Conservation (phyloP, 1,140 invertebrate species). For the Pararge aegeria region DNA sequence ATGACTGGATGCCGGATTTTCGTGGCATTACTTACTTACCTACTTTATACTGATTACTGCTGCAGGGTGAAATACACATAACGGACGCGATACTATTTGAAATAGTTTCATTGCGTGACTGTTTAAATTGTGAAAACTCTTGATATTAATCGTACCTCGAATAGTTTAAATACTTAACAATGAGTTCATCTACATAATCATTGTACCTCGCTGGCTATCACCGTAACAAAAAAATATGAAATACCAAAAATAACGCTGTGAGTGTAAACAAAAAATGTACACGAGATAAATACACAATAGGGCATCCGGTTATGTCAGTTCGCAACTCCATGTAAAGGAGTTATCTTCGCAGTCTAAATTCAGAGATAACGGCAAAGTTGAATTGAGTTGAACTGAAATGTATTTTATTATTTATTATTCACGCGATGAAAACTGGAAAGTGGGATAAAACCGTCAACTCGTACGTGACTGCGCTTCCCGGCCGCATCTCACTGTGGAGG, state of each 20-base stretch:
- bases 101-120: background rate
- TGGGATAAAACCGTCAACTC: slow-evolving; percentile 59
- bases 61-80: slow-evolving; percentile 9
- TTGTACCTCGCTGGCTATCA: background rate
- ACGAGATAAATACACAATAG: slow-evolving; percentile 16
- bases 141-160: no score
- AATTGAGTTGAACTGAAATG: slow-evolving; percentile 42
- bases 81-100: background rate
- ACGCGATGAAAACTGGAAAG: slow-evolving; percentile 67
- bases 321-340: slow-evolving; percentile 11
- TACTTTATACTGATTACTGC: slow-evolving; percentile 34
- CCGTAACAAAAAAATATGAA: background rate
- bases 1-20: slow-evolving; percentile 52
- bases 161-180: background rate
- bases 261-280: slow-evolving; percentile 12
- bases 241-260: background rate
- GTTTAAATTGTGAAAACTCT: background rate
- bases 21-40: slow-evolving; percentile 38
- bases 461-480: slow-evolving; percentile 58
- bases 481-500: slow-evolving; percentile 43
- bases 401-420: slow-evolving; percentile 72
- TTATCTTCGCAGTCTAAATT: slow-evolving; percentile 25
- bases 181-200: background rate
- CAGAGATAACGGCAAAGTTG: slow-evolving; percentile 35
- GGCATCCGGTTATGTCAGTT: slow-evolving; percentile 20